phyloP scores from a whole-genome alignment of 2,797 vertebrate species.

The Artibeus jamaicensis region DNA sequence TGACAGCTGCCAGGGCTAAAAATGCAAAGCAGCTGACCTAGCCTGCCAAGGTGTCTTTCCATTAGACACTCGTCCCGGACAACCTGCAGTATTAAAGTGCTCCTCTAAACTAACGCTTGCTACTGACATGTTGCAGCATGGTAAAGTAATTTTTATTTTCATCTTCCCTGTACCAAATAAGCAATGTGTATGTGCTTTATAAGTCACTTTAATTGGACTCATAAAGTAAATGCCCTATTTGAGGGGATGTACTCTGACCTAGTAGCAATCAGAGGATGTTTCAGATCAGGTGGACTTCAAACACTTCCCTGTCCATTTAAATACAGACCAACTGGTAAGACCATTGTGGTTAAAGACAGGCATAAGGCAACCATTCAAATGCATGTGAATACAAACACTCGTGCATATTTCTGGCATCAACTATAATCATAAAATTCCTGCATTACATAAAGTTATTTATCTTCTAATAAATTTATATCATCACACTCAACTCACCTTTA shows the following conservation, averaged over 20 bases:
- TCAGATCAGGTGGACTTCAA: not conserved
- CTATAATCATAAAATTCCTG: not conserved
- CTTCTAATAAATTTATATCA: not conserved
- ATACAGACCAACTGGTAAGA: not conserved
- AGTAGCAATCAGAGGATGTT: not conserved
- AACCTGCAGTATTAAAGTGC: not conserved
- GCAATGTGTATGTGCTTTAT: not conserved
- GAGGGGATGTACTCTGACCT: not conserved
- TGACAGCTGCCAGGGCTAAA: not conserved
- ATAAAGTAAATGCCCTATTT: not conserved
- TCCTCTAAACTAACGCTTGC: not conserved
- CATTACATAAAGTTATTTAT: not conserved
- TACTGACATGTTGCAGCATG: not conserved
- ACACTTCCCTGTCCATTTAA: not conserved
- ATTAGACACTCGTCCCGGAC: not conserved
- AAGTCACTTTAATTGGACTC: not conserved
- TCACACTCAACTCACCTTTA: not conserved
- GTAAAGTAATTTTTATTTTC: not conserved
- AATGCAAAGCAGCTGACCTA: not conserved
- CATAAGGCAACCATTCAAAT: not conserved
- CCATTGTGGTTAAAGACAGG: not conserved
- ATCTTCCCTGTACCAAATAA: not conserved
- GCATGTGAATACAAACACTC: not conserved
- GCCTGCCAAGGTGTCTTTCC: not conserved
- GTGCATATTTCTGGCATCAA: not conserved